Evolutionary conservation across 23 tunicate genomes (phyloP).

Genomic region (Phallusia fumigata): DNA sequence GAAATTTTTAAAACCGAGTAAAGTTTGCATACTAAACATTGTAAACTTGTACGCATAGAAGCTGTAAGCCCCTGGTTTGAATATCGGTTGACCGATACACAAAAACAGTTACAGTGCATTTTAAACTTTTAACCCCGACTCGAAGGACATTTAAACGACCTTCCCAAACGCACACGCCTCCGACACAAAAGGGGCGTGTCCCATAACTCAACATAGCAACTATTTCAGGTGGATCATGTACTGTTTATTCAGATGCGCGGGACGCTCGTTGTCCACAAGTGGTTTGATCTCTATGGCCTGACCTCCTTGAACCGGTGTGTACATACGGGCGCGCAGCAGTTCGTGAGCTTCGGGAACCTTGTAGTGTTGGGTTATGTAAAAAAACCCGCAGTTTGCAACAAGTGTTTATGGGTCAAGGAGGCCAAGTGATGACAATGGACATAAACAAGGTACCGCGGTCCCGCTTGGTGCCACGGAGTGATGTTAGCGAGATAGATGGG

Average conservation of each 20-base stretch:
- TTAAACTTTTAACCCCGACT: conserved; percentile 4
- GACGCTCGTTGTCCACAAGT: background rate
- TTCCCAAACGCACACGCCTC: background rate
- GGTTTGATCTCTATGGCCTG: conserved; percentile 1
- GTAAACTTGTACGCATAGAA: too few species aligned
- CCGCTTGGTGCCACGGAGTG: background rate
- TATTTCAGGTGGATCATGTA: background rate
- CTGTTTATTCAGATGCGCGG: background rate
- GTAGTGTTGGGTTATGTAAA: background rate
- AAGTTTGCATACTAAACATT: too few species aligned
- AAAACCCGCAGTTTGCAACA: background rate
- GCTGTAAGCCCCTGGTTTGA: too few species aligned
- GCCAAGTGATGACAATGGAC: background rate
- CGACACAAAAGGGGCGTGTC: background rate
- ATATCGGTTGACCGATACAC: too few species aligned
- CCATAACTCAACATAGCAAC: background rate
- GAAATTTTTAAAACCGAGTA: too few species aligned
- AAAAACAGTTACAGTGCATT: background rate
- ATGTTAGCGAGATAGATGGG: background rate
- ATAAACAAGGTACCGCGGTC: background rate
- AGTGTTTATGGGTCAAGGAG: background rate
- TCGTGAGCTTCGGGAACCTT: background rate
- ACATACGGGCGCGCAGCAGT: background rate
- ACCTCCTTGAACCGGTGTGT: conserved; percentile 1
- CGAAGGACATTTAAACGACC: background rate